Evolutionary conservation across 2,888 invertebrate genomes (phyloP).

Genomic region (Villa cingulata): DNA sequence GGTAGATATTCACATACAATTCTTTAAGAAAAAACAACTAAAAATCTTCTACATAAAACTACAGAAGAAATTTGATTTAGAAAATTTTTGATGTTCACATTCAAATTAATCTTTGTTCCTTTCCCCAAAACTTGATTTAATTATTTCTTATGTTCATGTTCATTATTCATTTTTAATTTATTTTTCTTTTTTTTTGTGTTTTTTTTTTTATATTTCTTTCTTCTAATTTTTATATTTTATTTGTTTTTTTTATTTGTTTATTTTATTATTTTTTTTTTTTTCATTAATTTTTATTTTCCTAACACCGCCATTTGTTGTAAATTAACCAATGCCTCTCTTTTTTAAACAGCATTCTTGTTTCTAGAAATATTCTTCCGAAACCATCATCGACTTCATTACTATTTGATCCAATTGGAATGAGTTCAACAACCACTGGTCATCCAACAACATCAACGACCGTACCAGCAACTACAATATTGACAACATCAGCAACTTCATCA

Average conservation of each 20-base stretch:
- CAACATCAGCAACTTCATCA: background rate
- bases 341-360: conserved; percentile 25
- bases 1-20: too few relatives aligned
- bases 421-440: conserved; percentile 6
- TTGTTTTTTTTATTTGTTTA: conserved; percentile 2
- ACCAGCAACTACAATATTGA: background rate
- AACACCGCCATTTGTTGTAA: conserved; percentile 18
- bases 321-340: conserved; percentile 5
- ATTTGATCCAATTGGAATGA: conserved; percentile 14
- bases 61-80: too few relatives aligned
- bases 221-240: background rate
- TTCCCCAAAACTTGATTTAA: too few relatives aligned
- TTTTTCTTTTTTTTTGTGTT: background rate
- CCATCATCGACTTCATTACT: conserved; percentile 17
- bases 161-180: background rate
- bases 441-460: background rate
- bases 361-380: conserved; percentile 36
- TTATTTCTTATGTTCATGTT: background rate
- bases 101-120: too few relatives aligned
- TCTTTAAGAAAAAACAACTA: too few relatives aligned
- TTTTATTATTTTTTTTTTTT: conserved; percentile 11
- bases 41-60: too few relatives aligned
- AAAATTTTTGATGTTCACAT: too few relatives aligned
- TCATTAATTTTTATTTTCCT: conserved; percentile 17
- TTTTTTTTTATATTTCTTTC: background rate